A percentile compares a stretch with the other conserved stretches of the same genome.
These are phyloP conservation scores for Meiosimyza platycephala DNA, from an alignment of 2,888 invertebrate genomes.

Conservation along the genomic window DNA sequence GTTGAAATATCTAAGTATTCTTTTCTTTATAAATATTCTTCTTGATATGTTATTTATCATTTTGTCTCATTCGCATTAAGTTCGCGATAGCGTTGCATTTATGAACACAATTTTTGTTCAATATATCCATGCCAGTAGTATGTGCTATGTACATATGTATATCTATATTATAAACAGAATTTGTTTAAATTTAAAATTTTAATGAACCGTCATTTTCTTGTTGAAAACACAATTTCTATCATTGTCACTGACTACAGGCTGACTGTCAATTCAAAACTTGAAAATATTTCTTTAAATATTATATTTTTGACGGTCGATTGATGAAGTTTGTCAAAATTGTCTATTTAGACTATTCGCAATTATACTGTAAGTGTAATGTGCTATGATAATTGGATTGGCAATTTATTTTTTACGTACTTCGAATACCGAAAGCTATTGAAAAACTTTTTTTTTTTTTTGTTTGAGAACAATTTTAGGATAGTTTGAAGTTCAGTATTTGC, in stretches of 20 bases:
- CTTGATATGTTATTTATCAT: not conserved
- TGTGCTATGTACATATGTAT: too few relatives aligned
- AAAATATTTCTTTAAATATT: not conserved
- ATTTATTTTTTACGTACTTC: too few relatives aligned
- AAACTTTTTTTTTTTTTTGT: too few relatives aligned
- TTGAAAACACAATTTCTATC: conserved; percentile 52
- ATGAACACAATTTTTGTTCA: too few relatives aligned
- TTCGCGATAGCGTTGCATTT: too few relatives aligned
- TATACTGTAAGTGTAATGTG: conserved; percentile 6
- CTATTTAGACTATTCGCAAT: not conserved
- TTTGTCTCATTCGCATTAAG: conserved; percentile 1
- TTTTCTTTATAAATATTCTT: not conserved
- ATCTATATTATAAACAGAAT: too few relatives aligned
- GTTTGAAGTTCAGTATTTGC: too few relatives aligned
- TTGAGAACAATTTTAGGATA: too few relatives aligned
- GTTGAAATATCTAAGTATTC: not conserved
- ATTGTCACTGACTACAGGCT: conserved; percentile 41
- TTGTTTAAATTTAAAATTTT: not conserved
- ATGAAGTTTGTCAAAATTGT: conserved; percentile 2
- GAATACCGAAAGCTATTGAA: too few relatives aligned
- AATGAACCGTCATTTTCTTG: conserved; percentile 45
- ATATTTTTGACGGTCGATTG: conserved; percentile 38
- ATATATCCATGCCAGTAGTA: too few relatives aligned
- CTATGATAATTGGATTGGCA: too few relatives aligned
- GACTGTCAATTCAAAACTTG: too few relatives aligned